Evolutionary conservation across 2,113 vertebrate genomes (phyloP).

Genomic region (Macaca fascicularis): DNA sequence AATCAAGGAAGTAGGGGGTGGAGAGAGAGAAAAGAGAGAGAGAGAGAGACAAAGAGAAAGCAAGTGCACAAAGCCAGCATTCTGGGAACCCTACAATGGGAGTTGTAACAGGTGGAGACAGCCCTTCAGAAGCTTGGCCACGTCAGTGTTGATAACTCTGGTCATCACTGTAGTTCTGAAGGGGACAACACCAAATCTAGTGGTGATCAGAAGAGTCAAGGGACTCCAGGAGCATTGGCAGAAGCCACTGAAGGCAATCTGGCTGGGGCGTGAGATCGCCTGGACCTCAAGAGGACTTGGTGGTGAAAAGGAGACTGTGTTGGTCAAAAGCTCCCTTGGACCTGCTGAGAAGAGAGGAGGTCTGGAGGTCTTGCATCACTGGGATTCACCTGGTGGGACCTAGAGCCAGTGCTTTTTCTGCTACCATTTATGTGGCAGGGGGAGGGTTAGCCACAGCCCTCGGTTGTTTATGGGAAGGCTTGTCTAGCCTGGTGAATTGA

Average conservation of each 20-base stretch:
- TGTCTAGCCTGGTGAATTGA: not conserved
- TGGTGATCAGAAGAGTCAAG: not conserved
- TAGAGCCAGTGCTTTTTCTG: not conserved
- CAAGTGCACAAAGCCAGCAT: no score
- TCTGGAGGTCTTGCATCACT: not conserved
- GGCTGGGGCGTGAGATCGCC: fast-evolving
- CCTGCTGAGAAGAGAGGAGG: not conserved
- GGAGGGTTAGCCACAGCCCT: not conserved
- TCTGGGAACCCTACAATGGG: not conserved
- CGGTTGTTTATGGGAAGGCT: not conserved
- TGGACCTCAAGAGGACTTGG: not conserved
- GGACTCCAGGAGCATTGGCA: no score
- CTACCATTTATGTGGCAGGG: not conserved
- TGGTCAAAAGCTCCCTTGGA: not conserved
- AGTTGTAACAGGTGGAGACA: not conserved
- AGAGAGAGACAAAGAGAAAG: not conserved
- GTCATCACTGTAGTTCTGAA: not conserved
- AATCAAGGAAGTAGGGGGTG: no score
- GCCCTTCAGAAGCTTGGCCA: not conserved
- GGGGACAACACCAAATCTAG: not conserved
- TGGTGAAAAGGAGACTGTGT: fast-evolving
- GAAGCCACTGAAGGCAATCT: not conserved
- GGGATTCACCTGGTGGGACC: not conserved
- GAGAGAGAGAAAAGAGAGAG: not conserved
- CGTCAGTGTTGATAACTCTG: not conserved